A percentile compares a stretch with the other conserved stretches of the same genome.
These are phyloP conservation scores for Acrocephalus kingi DNA, from an alignment of 2,113 vertebrate species.

Conservation along the genomic window DNA sequence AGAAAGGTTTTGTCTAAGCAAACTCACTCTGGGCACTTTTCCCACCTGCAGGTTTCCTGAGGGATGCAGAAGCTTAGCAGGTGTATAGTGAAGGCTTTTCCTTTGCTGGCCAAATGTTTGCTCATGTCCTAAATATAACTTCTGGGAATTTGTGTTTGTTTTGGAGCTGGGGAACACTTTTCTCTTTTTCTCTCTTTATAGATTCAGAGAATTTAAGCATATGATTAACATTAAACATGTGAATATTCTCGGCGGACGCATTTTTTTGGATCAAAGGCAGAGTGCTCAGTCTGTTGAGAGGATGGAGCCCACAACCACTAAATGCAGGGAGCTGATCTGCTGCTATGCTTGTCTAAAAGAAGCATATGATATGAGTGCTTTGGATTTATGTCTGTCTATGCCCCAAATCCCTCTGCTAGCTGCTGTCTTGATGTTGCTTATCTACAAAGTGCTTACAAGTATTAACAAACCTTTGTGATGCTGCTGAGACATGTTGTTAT, in stretches of 20 bases:
- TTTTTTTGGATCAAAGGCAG: slow-evolving; percentile 56
- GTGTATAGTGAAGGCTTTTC: not conserved
- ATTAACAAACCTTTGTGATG: not conserved
- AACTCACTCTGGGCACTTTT: not conserved
- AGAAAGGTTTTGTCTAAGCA: not conserved
- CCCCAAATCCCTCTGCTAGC: slow-evolving; percentile 38
- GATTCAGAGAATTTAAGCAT: slow-evolving; percentile 36
- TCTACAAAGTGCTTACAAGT: slow-evolving; percentile 35
- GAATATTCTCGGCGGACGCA: not conserved
- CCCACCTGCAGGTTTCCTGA: not conserved
- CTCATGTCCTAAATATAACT: slow-evolving; percentile 8
- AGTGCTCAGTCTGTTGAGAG: not conserved
- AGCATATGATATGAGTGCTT: not conserved
- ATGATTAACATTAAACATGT: slow-evolving; percentile 49
- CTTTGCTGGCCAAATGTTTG: slow-evolving; percentile 14
- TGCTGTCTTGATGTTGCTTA: slow-evolving; percentile 44
- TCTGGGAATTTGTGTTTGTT: slow-evolving; percentile 14
- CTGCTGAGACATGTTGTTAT: not conserved
- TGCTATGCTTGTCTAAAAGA: not conserved
- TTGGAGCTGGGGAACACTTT: slow-evolving; percentile 34
- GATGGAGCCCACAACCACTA: slow-evolving; percentile 19
- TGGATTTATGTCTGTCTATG: slow-evolving; percentile 27
- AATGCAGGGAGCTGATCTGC: slow-evolving; percentile 23
- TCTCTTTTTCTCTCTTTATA: slow-evolving; percentile 25
- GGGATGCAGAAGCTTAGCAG: not conserved